A percentile compares a stretch with the other conserved stretches of the same genome.
Evolutionary conservation across 35 echinoderm and acorn worm species (phyloP).

Genomic region (Lytechinus variegatus): DNA sequence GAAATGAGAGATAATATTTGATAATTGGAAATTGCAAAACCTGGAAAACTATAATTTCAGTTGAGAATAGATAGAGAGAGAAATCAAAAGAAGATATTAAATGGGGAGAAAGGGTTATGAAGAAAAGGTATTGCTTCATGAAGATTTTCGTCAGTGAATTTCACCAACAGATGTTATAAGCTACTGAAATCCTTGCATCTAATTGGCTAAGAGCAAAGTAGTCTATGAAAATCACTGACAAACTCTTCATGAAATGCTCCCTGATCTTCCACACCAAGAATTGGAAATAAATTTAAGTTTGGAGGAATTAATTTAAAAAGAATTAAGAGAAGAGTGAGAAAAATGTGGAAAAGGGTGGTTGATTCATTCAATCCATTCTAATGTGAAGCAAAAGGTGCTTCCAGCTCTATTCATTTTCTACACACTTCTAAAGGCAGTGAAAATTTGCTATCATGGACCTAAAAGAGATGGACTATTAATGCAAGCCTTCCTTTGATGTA

Average conservation of each 20-base stretch:
- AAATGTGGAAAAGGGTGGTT: not conserved
- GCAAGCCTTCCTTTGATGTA: too few relatives aligned
- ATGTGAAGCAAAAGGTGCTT: not conserved
- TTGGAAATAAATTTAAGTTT: not conserved
- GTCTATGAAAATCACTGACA: too few relatives aligned
- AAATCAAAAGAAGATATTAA: not conserved
- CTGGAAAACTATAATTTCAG: not conserved
- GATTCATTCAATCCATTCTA: not conserved
- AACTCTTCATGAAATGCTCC: too few relatives aligned
- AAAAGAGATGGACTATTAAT: too few relatives aligned
- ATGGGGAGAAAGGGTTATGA: not conserved
- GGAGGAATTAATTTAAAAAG: too few relatives aligned
- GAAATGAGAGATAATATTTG: too few relatives aligned
- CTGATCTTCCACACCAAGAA: too few relatives aligned
- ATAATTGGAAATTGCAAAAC: not conserved
- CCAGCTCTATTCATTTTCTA: not conserved
- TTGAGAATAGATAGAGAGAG: not conserved
- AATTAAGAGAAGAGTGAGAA: not conserved
- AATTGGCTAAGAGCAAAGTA: too few relatives aligned
- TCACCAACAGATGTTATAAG: too few relatives aligned
- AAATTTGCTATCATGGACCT: not conserved
- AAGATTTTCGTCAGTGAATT: too few relatives aligned
- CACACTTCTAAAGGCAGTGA: not conserved
- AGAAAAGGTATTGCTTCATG: too few relatives aligned
- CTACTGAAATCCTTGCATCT: too few relatives aligned